Evolutionary conservation across 2,797 vertebrate species (phyloP).

Genomic region (Oophaga sylvatica): DNA sequence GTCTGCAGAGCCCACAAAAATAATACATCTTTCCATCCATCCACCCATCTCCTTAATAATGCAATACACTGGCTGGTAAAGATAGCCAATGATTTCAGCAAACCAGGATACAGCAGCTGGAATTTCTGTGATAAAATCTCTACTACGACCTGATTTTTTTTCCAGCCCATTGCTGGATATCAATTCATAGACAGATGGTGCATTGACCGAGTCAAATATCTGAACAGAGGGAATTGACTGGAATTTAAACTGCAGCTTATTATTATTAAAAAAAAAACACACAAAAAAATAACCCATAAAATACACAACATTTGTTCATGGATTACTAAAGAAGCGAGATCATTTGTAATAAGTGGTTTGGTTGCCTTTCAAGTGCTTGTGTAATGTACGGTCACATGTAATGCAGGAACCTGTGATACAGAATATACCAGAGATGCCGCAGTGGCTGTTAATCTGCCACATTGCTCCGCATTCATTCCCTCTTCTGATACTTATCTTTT

Average conservation of each 20-base stretch:
- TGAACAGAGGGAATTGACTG: constrained; percentile 15
- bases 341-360: constrained; percentile 6
- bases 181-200: constrained; percentile 50
- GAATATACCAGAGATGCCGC: neutral
- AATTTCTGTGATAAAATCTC: constrained; percentile 11
- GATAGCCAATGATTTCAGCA: neutral
- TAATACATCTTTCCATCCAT: neutral
- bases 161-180: constrained; percentile 42
- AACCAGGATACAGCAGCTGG: neutral
- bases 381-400: neutral
- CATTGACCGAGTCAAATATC: constrained; percentile 20
- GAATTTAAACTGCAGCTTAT: constrained; percentile 26
- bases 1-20: no score
- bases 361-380: neutral
- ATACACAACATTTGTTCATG: constrained; percentile 5
- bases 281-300: neutral
- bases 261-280: neutral
- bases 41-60: neutral
- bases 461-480: constrained; percentile 8
- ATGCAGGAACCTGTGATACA: neutral
- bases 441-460: neutral
- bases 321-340: neutral
- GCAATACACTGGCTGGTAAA: neutral
- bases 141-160: constrained; percentile 30
- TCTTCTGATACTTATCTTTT: neutral